Evolutionary conservation across 2,797 vertebrate species (phyloP).

Genomic region (Antennarius maculatus): DNA sequence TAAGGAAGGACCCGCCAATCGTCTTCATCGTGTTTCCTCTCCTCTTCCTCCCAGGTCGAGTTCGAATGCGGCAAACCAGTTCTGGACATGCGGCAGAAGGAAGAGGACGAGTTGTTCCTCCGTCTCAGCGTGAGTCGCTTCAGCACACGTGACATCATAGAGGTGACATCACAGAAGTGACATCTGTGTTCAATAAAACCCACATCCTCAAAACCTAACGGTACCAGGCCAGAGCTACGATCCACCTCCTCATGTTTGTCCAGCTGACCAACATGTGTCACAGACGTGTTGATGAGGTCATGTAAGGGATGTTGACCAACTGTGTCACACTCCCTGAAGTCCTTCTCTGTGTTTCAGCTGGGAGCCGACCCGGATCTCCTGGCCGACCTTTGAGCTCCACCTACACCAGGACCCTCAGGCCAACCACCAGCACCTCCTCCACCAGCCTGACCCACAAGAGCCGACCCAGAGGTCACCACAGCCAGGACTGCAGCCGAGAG

Average conservation of each 20-base stretch:
- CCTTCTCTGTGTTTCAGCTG: conserved; percentile 79
- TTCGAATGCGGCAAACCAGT: conserved; percentile 87
- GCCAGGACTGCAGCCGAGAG: conserved; percentile 97
- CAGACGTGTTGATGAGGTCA: no score
- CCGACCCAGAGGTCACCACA: conserved; percentile 89
- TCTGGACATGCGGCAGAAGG: conserved; percentile 88
- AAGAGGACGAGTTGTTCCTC: conserved; percentile 90
- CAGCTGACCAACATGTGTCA: no score
- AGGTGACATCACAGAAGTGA: no score
- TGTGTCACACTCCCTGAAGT: no score
- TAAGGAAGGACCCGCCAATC: no score
- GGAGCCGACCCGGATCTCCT: conserved; percentile 93
- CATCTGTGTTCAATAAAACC: no score
- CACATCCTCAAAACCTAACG: no score
- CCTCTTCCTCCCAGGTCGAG: conserved; percentile 83
- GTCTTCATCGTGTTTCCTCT: no score
- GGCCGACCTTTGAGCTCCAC: conserved; percentile 86
- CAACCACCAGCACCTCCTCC: conserved; percentile 34
- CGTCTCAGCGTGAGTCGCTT: conserved; percentile 89
- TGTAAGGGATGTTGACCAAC: no score
- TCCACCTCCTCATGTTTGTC: no score
- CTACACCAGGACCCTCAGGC: conserved; percentile 89
- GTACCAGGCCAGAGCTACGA: no score
- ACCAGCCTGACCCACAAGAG: conserved; percentile 78
- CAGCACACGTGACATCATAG: no score